Evolutionary conservation across 1,140 invertebrate genomes (phyloP).

Genomic region (Aphidius ervi): DNA sequence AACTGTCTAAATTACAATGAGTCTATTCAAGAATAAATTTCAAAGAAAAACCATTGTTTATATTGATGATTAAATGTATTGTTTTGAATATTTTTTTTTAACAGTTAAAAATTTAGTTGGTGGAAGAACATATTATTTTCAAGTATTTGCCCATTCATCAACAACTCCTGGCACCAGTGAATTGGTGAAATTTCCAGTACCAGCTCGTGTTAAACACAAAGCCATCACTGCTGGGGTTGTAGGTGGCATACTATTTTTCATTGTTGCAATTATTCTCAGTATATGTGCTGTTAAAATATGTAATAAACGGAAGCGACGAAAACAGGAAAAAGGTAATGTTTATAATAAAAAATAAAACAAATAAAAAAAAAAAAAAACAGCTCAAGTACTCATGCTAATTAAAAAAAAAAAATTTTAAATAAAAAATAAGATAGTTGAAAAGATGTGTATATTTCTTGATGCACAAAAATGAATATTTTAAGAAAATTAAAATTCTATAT

Average conservation of each 20-base stretch:
- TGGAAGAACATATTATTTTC: constrained; percentile 85
- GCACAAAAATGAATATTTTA: constrained; percentile 90
- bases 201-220: constrained; percentile 84
- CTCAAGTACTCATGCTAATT: background rate
- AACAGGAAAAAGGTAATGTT: constrained; percentile 88
- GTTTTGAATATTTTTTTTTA: background rate
- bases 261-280: constrained; percentile 91
- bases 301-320: constrained; percentile 91
- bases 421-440: background rate
- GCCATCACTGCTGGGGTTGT: constrained; percentile 90
- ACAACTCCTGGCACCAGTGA: constrained; percentile 80
- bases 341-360: background rate
- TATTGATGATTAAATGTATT: background rate
- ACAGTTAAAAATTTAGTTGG: constrained; percentile 87
- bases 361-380: constrained; percentile 2
- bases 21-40: no score
- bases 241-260: constrained; percentile 92
- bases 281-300: constrained; percentile 96
- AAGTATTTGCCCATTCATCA: constrained; percentile 79
- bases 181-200: constrained; percentile 80
- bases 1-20: no score
- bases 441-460: background rate
- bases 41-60: no score
- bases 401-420: background rate
- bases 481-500: constrained; percentile 76